Percentiles rank a stretch among this genome's conserved stretches.
phyloP scores from a whole-genome alignment of 2,888 invertebrate genomes.

The Norana najaformis region DNA sequence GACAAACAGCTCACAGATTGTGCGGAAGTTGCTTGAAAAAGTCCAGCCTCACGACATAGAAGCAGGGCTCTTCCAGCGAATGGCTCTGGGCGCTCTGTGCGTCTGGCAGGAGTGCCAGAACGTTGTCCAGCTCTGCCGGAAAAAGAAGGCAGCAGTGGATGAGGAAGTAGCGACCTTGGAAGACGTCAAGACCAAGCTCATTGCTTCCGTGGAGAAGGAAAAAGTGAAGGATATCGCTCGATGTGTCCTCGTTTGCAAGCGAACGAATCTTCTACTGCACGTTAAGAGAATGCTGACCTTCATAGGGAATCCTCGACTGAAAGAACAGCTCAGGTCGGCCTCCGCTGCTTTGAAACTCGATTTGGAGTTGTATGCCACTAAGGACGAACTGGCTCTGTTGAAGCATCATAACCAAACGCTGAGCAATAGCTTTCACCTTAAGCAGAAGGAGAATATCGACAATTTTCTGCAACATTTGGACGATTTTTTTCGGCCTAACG shows the following conservation, averaged over 20 bases:
- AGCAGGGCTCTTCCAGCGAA: not conserved
- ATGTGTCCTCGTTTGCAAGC: not conserved
- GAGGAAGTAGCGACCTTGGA: not conserved
- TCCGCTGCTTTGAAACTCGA: not conserved
- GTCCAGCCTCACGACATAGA: not conserved
- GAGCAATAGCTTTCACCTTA: not conserved
- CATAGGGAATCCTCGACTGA: not conserved
- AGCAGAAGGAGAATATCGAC: not conserved
- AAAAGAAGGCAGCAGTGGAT: not conserved
- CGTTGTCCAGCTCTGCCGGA: not conserved
- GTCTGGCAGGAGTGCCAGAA: conserved; percentile 25
- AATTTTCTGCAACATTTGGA: conserved; percentile 18
- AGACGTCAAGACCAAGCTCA: not conserved
- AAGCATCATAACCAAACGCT: not conserved
- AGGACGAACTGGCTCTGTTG: not conserved
- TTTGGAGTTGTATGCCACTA: not conserved
- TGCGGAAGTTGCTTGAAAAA: not conserved
- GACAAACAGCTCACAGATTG: not conserved
- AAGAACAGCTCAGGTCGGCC: not conserved
- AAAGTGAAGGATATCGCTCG: not conserved
- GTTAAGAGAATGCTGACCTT: conserved; percentile 22
- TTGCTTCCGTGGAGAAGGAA: conserved; percentile 7
- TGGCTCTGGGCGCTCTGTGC: conserved; percentile 16
- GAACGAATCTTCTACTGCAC: conserved; percentile 9
- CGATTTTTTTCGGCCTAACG: not conserved